phyloP scores from a whole-genome alignment of 2,113 vertebrate genomes.

The Phocoena sinus region DNA sequence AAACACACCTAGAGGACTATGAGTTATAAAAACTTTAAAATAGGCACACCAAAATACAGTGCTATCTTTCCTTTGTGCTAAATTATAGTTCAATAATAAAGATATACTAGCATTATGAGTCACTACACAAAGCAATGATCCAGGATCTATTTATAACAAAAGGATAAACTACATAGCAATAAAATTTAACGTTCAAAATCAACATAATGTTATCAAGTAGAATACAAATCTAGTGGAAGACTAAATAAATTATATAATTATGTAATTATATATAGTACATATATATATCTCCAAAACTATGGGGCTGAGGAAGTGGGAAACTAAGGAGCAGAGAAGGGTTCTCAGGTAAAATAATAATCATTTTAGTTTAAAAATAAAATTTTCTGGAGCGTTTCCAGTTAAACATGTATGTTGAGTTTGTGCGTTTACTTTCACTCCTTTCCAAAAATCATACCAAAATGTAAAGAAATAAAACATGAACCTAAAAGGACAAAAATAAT shows the following conservation, averaged over 20 bases:
- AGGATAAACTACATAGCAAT: not conserved
- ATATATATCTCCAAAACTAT: not conserved
- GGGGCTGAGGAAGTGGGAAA: not conserved
- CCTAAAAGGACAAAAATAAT: not conserved
- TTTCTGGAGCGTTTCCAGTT: conserved; percentile 1
- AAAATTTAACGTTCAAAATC: not conserved
- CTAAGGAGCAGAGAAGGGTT: not conserved
- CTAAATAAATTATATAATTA: not conserved
- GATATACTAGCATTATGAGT: not conserved
- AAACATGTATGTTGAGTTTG: not conserved
- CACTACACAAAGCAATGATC: not conserved
- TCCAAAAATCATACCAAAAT: not conserved
- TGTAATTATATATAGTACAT: too few species aligned
- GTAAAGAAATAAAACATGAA: not conserved
- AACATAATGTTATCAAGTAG: not conserved
- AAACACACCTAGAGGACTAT: not conserved
- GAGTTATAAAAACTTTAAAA: not conserved
- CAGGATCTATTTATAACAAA: not conserved
- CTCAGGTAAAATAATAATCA: not conserved
- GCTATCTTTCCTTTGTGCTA: not conserved
- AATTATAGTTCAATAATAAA: not conserved
- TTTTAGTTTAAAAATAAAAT: not conserved
- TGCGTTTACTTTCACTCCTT: not conserved
- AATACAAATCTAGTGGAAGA: not conserved
- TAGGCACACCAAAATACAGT: not conserved